Evolutionary conservation across 2,113 vertebrate genomes (phyloP), one percentile per base, ranked within the genome.

Genomic region (Hydrochoerus hydrochaeris): DNA sequence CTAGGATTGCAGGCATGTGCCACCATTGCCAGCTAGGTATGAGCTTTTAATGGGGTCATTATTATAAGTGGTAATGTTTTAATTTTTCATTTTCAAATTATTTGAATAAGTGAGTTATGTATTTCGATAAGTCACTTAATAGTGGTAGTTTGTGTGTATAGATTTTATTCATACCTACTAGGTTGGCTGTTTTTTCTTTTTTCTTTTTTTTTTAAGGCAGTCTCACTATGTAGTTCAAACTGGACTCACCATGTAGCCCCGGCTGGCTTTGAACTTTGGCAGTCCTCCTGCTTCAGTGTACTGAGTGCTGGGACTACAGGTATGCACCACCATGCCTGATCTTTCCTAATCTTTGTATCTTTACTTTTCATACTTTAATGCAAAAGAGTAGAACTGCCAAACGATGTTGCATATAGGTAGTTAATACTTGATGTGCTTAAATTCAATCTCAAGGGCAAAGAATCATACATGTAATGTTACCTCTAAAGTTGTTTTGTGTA

Each of bases 31-130:
- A 6, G 63, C 49, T 84, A 88, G 46, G 20, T 32, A 67, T 77
- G 12, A 6, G 2, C 65, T 92, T 89, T 77, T 57, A 44, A 58
- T 44, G 12, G 80, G 30, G 19, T 4, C 75, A 8, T 30, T 88
- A 82, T n/a, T 46, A 63, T 11, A 49, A 75, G 60, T n/a, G 38
- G 58, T 44, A 67, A 83, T 69, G 75, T 69, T 92, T 49, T 16
- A 67, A 93, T 30, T 71, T 90, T 41, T 46, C n/a, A 71, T 67
- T 96, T 87, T 91, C 30, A 57, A 75, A 71, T 93, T 58, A 52
- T 19, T 71, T 73, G 77, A 75, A 60, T 35, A 80, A 73, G 38
- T 63, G 71, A 71, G 46, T 96, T 92, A 16, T 54, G 9, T 46
- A 58, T 24, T 44, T 49, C 73, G 32, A 49, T 65, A 57, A 57